Evolutionary conservation across 2,888 invertebrate species (phyloP).

Genomic region (Mallateleia sp.): DNA sequence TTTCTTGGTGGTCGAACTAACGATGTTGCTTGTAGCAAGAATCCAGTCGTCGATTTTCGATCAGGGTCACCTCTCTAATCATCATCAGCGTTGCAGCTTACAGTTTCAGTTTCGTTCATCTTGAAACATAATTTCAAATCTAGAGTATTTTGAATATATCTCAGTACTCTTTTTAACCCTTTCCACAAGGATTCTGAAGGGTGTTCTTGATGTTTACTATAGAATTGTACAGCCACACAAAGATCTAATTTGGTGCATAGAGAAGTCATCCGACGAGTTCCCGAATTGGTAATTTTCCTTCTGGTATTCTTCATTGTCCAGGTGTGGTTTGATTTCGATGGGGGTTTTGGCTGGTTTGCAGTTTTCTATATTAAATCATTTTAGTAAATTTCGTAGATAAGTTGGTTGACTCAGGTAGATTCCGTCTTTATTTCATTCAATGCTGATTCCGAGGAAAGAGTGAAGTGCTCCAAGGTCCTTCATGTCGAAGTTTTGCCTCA

Average conservation of each 20-base stretch:
- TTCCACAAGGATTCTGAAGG: no score
- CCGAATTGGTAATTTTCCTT: no score
- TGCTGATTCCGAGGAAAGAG: conserved; percentile 82
- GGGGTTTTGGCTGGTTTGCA: conserved; percentile 83
- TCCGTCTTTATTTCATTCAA: conserved; percentile 53
- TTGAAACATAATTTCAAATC: conserved; percentile 1
- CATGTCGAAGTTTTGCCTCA: conserved; percentile 81
- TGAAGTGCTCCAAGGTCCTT: conserved; percentile 80
- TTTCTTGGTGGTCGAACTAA: conserved; percentile 83
- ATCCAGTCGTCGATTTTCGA: conserved; percentile 84
- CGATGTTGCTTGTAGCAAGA: conserved; percentile 78
- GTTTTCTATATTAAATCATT: conserved; percentile 46
- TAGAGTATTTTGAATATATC: conserved; percentile 62
- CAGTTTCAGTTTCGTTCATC: background rate
- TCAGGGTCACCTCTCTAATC: conserved; percentile 1
- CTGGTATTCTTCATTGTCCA: no score
- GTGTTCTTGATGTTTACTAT: no score
- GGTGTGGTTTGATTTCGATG: no score
- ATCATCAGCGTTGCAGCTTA: conserved; percentile 2
- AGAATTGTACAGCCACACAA: no score
- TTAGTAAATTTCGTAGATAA: conserved; percentile 80
- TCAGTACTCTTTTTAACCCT: conserved; percentile 63
- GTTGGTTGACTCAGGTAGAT: conserved; percentile 79
- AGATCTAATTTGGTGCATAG: no score
- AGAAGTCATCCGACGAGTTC: no score